Percentiles rank a stretch among this genome's conserved stretches.
Conservation (phyloP, 2,113 vertebrate genomes). For the Taurulus bubalis region DNA sequence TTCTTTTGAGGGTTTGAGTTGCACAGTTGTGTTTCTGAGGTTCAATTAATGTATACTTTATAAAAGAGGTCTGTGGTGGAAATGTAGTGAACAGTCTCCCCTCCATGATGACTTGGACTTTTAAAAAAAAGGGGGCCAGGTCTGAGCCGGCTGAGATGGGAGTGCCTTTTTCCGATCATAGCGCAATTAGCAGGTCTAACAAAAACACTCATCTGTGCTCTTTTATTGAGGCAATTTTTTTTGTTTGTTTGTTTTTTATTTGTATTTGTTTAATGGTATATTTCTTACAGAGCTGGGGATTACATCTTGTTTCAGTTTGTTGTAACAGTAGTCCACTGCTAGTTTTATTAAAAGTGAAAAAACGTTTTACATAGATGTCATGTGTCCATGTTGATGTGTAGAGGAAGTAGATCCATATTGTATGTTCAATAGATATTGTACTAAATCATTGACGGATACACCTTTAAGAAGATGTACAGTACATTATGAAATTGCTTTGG, state of each 20-base stretch:
- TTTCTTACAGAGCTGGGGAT: slow-evolving; percentile 82
- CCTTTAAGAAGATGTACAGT: slow-evolving; percentile 84
- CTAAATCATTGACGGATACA: slow-evolving; percentile 82
- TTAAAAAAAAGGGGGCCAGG: slow-evolving; percentile 49
- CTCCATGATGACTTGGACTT: slow-evolving; percentile 62
- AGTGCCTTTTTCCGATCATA: slow-evolving; percentile 82
- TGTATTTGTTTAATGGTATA: slow-evolving; percentile 75
- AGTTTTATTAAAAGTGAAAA: slow-evolving; percentile 85
- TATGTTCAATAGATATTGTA: slow-evolving; percentile 89
- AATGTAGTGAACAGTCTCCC: slow-evolving; percentile 67
- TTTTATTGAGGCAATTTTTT: slow-evolving; percentile 61
- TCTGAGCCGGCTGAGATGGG: slow-evolving; percentile 77
- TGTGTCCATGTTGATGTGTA: slow-evolving; percentile 90
- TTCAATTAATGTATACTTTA: slow-evolving; percentile 35
- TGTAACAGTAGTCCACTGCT: slow-evolving; percentile 81
- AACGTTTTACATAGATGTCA: slow-evolving; percentile 88
- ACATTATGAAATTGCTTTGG: slow-evolving; percentile 83
- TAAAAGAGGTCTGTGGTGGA: slow-evolving; percentile 35
- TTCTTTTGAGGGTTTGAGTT: slow-evolving; percentile 32
- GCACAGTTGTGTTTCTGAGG: slow-evolving; percentile 34
- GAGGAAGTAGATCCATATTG: slow-evolving; percentile 85
- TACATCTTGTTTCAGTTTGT: slow-evolving; percentile 79
- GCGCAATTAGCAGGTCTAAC: slow-evolving; percentile 78
- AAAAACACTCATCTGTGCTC: slow-evolving; percentile 64
- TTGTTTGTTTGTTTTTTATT: slow-evolving; percentile 53